These are phyloP conservation scores for Mayetiola destructor DNA, from an alignment of 2,888 invertebrate species.

Conservation along the genomic window DNA sequence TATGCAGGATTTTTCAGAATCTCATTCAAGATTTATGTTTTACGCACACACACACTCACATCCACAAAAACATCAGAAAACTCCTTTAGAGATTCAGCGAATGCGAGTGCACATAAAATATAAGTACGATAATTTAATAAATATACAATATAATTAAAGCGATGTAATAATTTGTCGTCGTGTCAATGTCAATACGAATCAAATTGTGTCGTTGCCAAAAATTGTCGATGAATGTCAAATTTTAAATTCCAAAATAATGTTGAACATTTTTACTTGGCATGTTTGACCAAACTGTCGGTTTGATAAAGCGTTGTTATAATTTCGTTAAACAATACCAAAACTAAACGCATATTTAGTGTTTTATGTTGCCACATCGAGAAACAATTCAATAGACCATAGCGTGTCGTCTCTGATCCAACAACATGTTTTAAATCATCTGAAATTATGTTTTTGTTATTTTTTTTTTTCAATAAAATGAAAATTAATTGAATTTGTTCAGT, in stretches of 20 bases:
- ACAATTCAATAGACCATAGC: slow-evolving; percentile 40
- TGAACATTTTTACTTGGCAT: slow-evolving; percentile 15
- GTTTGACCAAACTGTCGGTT: slow-evolving; percentile 21
- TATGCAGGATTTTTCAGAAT: too few relatives aligned
- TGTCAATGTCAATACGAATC: too few relatives aligned
- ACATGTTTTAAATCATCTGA: slow-evolving; percentile 44
- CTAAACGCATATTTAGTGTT: slow-evolving; percentile 41
- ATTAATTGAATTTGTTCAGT: neutral
- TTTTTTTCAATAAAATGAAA: neutral
- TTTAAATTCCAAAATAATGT: neutral
- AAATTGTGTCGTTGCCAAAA: too few relatives aligned
- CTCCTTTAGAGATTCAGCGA: neutral
- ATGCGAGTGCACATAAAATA: neutral
- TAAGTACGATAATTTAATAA: neutral
- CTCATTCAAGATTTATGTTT: too few relatives aligned
- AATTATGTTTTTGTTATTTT: neutral
- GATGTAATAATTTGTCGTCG: too few relatives aligned
- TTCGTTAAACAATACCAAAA: slow-evolving; percentile 44
- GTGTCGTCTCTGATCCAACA: slow-evolving; percentile 43
- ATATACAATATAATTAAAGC: too few relatives aligned
- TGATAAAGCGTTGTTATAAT: slow-evolving; percentile 40
- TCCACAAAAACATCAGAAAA: neutral
- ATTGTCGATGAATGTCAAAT: too few relatives aligned
- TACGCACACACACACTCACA: neutral
- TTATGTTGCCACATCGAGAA: slow-evolving; percentile 46